A percentile compares a stretch with the other conserved stretches of the same genome.
Evolutionary conservation across 2,888 invertebrate species (phyloP).

Genomic region (Callyntrura sp.): DNA sequence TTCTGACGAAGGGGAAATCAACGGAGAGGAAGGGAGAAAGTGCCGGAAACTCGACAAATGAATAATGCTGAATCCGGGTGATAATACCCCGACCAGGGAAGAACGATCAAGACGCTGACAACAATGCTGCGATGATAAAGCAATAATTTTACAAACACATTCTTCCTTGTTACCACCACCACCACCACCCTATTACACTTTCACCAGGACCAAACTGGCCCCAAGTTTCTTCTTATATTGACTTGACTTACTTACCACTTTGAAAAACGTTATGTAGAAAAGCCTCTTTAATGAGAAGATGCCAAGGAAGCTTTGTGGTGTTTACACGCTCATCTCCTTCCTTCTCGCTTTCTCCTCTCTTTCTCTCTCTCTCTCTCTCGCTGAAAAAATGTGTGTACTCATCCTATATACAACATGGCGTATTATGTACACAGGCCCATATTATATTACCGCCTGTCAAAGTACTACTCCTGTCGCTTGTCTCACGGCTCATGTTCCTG

Average conservation of each 20-base stretch:
- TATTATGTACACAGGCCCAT: neutral
- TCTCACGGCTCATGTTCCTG: constrained; percentile 38
- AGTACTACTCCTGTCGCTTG: neutral
- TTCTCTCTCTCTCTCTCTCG: neutral
- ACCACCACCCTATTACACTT: neutral
- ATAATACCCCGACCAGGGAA: neutral
- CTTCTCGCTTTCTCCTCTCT: neutral
- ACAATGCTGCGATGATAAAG: neutral
- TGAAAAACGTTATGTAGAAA: constrained; percentile 41
- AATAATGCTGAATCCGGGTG: neutral
- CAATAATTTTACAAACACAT: neutral
- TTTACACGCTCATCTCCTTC: constrained; percentile 43
- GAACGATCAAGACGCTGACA: neutral
- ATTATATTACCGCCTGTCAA: constrained; percentile 34
- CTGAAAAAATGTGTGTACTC: constrained; percentile 10
- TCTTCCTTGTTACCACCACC: no score
- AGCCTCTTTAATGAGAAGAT: constrained; percentile 41
- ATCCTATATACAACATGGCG: no score
- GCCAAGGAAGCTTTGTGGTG: constrained; percentile 42
- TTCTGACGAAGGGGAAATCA: neutral
- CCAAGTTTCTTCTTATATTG: constrained; percentile 17
- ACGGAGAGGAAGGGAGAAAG: neutral
- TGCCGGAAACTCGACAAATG: neutral
- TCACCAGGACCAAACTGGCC: no score
- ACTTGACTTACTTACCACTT: constrained; percentile 36